Conservation (phyloP, 2,888 invertebrate genomes). For the Graphium colonna region DNA sequence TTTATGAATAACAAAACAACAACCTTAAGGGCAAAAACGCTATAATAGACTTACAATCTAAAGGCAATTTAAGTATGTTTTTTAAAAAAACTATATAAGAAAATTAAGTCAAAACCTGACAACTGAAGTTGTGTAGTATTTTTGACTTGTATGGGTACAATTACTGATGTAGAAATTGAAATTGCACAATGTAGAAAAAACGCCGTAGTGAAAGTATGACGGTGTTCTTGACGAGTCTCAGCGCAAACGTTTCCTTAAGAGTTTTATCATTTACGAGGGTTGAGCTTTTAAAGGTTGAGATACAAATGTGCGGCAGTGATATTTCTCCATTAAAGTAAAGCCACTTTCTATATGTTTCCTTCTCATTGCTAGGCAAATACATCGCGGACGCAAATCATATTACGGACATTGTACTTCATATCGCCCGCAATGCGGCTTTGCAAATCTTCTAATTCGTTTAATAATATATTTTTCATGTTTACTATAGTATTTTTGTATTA, state of each 20-base stretch:
- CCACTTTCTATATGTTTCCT: background rate
- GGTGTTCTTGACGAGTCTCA: background rate
- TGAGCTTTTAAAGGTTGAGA: background rate
- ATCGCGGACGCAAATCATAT: too few species aligned
- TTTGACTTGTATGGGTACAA: too few species aligned
- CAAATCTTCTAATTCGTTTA: background rate
- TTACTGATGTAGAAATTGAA: background rate
- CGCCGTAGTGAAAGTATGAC: background rate
- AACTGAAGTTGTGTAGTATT: too few species aligned
- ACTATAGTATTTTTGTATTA: too few species aligned
- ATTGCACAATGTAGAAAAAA: background rate
- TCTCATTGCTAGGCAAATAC: too few species aligned
- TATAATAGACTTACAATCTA: too few species aligned
- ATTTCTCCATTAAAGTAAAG: background rate
- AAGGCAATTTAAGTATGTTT: too few species aligned
- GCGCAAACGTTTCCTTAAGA: background rate
- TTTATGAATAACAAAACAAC: background rate
- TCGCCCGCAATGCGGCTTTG: background rate
- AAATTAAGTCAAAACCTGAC: too few species aligned
- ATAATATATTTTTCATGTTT: too few species aligned
- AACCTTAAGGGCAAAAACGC: too few species aligned
- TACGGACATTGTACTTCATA: too few species aligned
- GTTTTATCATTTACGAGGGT: background rate
- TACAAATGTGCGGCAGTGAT: background rate
- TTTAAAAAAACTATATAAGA: too few species aligned